Evolutionary conservation across 2,888 invertebrate species (phyloP).

Genomic region (Apodemia zela): DNA sequence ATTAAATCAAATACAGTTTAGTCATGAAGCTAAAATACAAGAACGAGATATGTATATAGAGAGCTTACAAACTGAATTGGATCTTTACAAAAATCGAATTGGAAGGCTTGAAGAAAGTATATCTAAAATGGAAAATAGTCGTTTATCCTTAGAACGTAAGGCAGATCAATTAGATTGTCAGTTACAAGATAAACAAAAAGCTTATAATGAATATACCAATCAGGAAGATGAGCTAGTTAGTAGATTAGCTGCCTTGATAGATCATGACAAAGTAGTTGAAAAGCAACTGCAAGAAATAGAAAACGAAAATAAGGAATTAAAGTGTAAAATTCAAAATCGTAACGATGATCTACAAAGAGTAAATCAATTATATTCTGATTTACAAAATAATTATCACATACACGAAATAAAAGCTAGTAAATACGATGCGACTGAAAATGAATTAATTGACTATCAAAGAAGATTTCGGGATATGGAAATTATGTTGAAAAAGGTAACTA

Average conservation of each 20-base stretch:
- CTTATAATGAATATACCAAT: slow-evolving; percentile 79
- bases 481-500: slow-evolving; percentile 54
- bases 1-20: slow-evolving; percentile 61
- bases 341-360: slow-evolving; percentile 75
- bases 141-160: slow-evolving; percentile 80
- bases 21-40: slow-evolving; percentile 85
- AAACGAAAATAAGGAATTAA: slow-evolving; percentile 77
- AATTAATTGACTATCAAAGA: slow-evolving; percentile 50
- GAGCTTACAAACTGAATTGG: slow-evolving; percentile 84
- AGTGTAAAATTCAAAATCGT: slow-evolving; percentile 74
- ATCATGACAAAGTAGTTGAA: slow-evolving; percentile 82
- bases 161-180: slow-evolving; percentile 82
- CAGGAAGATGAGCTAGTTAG: slow-evolving; percentile 83
- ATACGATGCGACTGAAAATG: slow-evolving; percentile 51
- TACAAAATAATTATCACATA: slow-evolving; percentile 58
- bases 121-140: slow-evolving; percentile 80
- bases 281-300: slow-evolving; percentile 82
- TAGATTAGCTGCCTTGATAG: slow-evolving; percentile 81
- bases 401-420: slow-evolving; percentile 57
- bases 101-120: slow-evolving; percentile 84
- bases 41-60: slow-evolving; percentile 88
- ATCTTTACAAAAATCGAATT: slow-evolving; percentile 82
- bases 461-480: slow-evolving; percentile 67
- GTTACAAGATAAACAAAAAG: slow-evolving; percentile 80
- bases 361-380: slow-evolving; percentile 61